phyloP scores from a whole-genome alignment of 2,797 vertebrate species.

The Apodemus agrarius region DNA sequence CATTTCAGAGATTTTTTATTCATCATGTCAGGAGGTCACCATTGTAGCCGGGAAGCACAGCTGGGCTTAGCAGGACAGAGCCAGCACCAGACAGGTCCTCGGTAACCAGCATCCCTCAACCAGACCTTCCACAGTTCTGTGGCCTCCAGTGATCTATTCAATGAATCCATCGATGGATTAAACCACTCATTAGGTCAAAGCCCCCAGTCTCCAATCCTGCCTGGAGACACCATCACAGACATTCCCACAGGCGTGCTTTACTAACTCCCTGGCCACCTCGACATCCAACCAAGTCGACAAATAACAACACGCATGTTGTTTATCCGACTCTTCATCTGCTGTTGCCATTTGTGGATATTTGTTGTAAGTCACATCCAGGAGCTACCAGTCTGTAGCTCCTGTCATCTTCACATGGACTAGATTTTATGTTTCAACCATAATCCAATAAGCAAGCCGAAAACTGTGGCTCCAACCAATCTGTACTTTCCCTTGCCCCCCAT shows the following conservation, averaged over 20 bases:
- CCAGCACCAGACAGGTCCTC: neutral
- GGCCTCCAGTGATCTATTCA: neutral
- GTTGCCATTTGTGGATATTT: neutral
- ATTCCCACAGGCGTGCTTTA: neutral
- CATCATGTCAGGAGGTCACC: neutral
- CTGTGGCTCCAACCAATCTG: neutral
- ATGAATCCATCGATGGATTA: neutral
- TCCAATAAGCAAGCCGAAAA: neutral
- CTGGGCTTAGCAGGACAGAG: neutral
- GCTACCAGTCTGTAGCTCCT: conserved; percentile 26
- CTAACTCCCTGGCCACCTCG: rapidly evolving
- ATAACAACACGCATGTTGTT: neutral
- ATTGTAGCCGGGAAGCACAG: neutral
- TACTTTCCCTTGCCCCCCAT: neutral
- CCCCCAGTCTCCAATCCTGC: neutral
- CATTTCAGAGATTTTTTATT: neutral
- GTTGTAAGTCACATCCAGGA: neutral
- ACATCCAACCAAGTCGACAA: neutral
- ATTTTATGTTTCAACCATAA: neutral
- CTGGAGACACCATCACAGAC: neutral
- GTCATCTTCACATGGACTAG: neutral
- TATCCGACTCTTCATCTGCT: neutral
- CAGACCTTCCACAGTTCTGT: neutral
- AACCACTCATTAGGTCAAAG: neutral
- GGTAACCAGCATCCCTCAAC: neutral